These are phyloP conservation scores for Ormyrus nitidulus DNA, from an alignment of 2,888 invertebrate genomes.

Conservation along the genomic window DNA sequence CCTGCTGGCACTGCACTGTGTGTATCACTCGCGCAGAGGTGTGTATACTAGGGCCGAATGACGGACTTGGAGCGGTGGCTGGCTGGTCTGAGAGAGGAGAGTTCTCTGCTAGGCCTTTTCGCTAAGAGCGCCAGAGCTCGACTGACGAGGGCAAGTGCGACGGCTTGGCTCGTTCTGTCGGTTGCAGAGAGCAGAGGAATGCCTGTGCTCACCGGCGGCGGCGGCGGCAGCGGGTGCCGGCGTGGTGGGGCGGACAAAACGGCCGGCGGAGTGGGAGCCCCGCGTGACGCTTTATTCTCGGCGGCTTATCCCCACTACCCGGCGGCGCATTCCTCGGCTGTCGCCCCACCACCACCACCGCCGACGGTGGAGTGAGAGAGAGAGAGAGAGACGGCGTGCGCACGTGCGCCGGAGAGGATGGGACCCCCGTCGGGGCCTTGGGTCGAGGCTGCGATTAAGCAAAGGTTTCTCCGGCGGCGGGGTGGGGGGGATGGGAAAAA, in stretches of 20 bases:
- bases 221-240: constrained; percentile 59
- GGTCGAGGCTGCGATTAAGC: constrained; percentile 62
- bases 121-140: constrained; percentile 70
- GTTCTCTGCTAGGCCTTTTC: constrained; percentile 61
- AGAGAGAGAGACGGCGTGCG: neutral
- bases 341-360: no score
- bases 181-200: constrained; percentile 70
- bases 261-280: constrained; percentile 45
- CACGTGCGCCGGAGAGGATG: constrained; percentile 26
- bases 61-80: neutral
- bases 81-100: neutral
- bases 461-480: constrained; percentile 49
- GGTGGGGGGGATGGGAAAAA: neutral
- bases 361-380: no score
- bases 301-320: constrained; percentile 63
- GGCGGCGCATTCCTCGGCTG: constrained; percentile 57
- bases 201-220: constrained; percentile 61
- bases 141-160: constrained; percentile 64
- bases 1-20: constrained; percentile 34
- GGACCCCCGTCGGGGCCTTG: constrained; percentile 63
- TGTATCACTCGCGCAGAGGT: constrained; percentile 29
- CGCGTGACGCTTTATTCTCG: constrained; percentile 73
- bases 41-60: neutral
- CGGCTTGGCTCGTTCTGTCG: constrained; percentile 46
- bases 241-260: neutral